These are phyloP conservation scores for Isurus oxyrinchus DNA, from an alignment of 2,113 vertebrate species.

Conservation along the genomic window DNA sequence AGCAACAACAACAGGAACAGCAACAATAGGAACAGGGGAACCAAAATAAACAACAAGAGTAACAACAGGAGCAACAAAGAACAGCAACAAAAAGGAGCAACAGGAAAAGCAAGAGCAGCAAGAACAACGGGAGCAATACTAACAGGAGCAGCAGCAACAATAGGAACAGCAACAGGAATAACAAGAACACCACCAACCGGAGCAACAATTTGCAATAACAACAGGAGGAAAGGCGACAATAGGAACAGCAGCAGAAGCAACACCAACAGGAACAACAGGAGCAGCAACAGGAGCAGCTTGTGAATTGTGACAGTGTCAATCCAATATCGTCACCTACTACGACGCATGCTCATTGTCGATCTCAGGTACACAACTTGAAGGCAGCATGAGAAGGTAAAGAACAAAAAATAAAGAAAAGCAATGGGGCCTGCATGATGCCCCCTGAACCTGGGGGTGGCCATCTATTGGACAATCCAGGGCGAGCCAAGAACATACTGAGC, in stretches of 20 bases:
- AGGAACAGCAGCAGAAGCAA: not conserved
- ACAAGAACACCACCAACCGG: not conserved
- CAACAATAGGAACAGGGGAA: not conserved
- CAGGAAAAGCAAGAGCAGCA: not conserved
- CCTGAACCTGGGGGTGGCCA: no score
- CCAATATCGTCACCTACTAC: no score
- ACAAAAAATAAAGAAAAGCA: no score
- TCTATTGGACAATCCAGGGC: no score
- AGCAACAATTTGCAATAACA: not conserved
- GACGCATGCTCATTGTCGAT: no score
- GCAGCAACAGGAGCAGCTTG: not conserved
- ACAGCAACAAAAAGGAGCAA: no score
- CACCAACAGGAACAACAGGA: not conserved
- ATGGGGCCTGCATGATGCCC: no score
- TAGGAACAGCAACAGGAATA: not conserved
- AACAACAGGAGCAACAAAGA: no score
- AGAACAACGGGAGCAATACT: not conserved
- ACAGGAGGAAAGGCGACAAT: not conserved
- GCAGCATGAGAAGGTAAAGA: no score
- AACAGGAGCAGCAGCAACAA: not conserved
- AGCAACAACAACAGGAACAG: not conserved
- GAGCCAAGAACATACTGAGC: no score
- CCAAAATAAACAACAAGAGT: no score
- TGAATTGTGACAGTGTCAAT: not conserved
- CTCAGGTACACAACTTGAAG: no score